phyloP scores from a whole-genome alignment of 2,888 invertebrate genomes.

The Gandaritis pyraliata region DNA sequence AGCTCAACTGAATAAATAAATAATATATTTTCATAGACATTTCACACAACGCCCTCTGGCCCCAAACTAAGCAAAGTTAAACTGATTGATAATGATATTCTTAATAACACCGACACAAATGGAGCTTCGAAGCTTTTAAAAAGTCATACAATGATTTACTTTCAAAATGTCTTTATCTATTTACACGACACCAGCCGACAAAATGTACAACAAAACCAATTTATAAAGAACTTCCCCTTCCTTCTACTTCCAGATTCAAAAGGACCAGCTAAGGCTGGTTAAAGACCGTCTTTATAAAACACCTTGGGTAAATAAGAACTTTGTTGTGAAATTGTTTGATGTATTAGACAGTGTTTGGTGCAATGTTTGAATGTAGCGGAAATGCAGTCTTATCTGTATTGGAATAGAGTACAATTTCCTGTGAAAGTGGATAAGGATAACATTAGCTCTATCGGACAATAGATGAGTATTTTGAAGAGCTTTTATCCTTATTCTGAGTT shows the following conservation, averaged over 20 bases:
- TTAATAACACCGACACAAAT: background rate
- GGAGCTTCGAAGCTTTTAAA: constrained; percentile 46
- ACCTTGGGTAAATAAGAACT: constrained; percentile 62
- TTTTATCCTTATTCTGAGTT: constrained; percentile 16
- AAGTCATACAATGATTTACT: constrained; percentile 61
- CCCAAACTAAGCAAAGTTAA: too few species aligned
- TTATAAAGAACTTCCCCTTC: constrained; percentile 34
- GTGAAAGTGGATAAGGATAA: constrained; percentile 19
- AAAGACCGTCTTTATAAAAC: constrained; percentile 53
- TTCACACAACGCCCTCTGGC: too few species aligned
- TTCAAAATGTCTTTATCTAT: constrained; percentile 64
- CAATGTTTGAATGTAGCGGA: constrained; percentile 28
- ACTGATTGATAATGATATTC: too few species aligned
- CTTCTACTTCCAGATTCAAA: constrained; percentile 16
- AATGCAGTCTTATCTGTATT: constrained; percentile 23
- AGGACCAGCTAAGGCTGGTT: constrained; percentile 47
- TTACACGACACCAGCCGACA: constrained; percentile 65
- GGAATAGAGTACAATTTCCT: constrained; percentile 11
- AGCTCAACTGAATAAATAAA: too few species aligned
- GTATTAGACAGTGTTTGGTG: constrained; percentile 53
- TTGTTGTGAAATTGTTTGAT: constrained; percentile 58
- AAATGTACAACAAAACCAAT: constrained; percentile 53
- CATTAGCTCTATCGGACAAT: constrained; percentile 22
- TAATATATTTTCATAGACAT: too few species aligned
- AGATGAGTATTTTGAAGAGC: constrained; percentile 17